phyloP scores from a whole-genome alignment of 2,888 invertebrate species.

The Plagiodera versicolora region DNA sequence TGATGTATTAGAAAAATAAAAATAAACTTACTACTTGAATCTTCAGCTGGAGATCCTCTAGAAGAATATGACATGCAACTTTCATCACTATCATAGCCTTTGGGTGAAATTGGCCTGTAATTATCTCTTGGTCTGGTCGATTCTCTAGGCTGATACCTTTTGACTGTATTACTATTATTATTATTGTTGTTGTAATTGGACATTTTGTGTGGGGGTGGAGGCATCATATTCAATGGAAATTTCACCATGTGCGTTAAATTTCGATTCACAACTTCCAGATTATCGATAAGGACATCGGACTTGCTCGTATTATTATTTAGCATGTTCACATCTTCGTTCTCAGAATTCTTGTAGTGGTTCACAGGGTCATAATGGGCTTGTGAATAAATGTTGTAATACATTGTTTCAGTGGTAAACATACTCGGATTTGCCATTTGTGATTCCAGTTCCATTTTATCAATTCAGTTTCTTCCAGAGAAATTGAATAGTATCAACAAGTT shows the following conservation, averaged over 20 bases:
- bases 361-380: conserved; percentile 22
- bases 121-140: conserved; percentile 24
- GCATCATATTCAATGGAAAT: conserved; percentile 32
- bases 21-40: conserved; percentile 20
- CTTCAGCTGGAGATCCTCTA: conserved; percentile 25
- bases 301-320: conserved; percentile 29
- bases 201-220: conserved; percentile 34
- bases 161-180: conserved; percentile 21
- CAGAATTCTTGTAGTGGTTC: conserved; percentile 23
- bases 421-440: conserved; percentile 27
- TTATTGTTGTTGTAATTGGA: conserved; percentile 24
- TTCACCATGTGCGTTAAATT: conserved; percentile 25
- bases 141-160: conserved; percentile 28
- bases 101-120: conserved; percentile 34
- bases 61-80: conserved; percentile 30
- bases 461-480: conserved; percentile 4
- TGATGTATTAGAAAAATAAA: too few species aligned
- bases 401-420: conserved; percentile 23
- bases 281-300: conserved; percentile 25
- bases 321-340: conserved; percentile 28
- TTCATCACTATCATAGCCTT: conserved; percentile 35
- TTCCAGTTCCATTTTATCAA: conserved; percentile 29
- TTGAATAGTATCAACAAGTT: conserved; percentile 19
- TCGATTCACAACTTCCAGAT: conserved; percentile 23
- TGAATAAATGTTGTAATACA: conserved; percentile 30